Evolutionary conservation across 1,140 invertebrate species (phyloP), one percentile per base, ranked within the genome.

Genomic region (Dendrolimus kikuchii): DNA sequence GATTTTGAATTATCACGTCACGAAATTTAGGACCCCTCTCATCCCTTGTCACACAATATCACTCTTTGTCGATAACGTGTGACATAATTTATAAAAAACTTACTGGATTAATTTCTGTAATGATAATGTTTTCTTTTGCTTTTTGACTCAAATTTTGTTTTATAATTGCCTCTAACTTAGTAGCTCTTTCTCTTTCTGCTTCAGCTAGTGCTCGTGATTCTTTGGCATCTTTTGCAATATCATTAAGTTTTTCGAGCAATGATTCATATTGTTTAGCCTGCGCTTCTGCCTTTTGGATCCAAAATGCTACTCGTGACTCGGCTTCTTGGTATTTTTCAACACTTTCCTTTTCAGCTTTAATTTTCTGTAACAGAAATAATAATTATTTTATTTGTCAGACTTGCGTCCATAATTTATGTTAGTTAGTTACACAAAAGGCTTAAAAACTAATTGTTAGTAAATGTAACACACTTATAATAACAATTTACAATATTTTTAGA

Each of bases 231-330:
- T 67, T 74, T 46, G 70, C 66, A 8, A 80, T 73, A 10, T 73
- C 69, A 51, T 80, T 72, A 23, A 86, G 61, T 48, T 81, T 84
- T 55, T 84, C 71, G 38, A 84, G 55, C 51, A 86, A 63, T 46
- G 57, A 45, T 48, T 81, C 76, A 49, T 81, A 79, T 61, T 86
- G 77, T 41, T 70, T 75, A 5, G 77, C 66, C 54, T 84, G 81
- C 9, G 50, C 58, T 72, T 86, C 77, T 23, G 70, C 66, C 23
- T 68, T 66, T 57, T 77, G 70, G 6, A 59, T 47, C 81, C 79
- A 86, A 59, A 71, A 57, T 9, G 57, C 51, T 46, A 81, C 68
- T 73, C 81, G 76, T 38, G 54, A 53, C 59, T 84, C 78, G 6
- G 68, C 65, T 67, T 79, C 73, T 56, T 68, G 72, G 50, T 57